Evolutionary conservation across 2,113 vertebrate species (phyloP).

Genomic region (Campylomormyrus tamandua): DNA sequence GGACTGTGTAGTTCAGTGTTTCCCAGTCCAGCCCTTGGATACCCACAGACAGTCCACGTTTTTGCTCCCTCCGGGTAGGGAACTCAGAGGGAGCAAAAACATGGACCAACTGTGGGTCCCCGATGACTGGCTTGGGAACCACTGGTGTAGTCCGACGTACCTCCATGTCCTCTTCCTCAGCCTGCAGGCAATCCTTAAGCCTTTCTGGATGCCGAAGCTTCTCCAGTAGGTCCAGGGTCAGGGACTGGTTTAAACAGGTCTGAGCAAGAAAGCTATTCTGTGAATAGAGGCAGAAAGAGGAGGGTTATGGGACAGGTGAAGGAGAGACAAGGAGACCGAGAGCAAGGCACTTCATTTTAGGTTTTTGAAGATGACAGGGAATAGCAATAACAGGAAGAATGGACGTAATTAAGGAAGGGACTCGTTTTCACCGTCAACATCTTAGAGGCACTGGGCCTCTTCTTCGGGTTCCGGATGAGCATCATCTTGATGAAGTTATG

Average conservation of each 20-base stretch:
- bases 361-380: not conserved
- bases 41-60: not conserved
- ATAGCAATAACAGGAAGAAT: not conserved
- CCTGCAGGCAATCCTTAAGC: constrained; percentile 42
- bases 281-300: not conserved
- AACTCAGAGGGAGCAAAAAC: not conserved
- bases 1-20: not conserved
- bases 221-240: constrained; percentile 78
- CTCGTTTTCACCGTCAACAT: constrained; percentile 68
- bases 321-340: too few relatives aligned
- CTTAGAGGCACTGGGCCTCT: constrained; percentile 75
- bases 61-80: not conserved
- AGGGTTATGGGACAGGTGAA: not conserved
- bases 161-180: constrained; percentile 77
- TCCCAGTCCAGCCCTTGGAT: not conserved
- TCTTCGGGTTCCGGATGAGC: constrained; percentile 81
- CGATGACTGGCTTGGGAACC: not conserved
- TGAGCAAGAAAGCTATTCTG: constrained; percentile 71
- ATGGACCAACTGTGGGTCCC: not conserved
- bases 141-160: constrained; percentile 43
- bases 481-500: constrained; percentile 81
- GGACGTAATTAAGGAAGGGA: not conserved
- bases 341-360: not conserved
- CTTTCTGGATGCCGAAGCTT: constrained; percentile 72
- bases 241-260: constrained; percentile 55